Percentiles rank a stretch among this genome's conserved stretches.
These are phyloP conservation scores for Macrosteles quadrilineatus DNA, from an alignment of 1,140 invertebrate genomes.

Conservation along the genomic window DNA sequence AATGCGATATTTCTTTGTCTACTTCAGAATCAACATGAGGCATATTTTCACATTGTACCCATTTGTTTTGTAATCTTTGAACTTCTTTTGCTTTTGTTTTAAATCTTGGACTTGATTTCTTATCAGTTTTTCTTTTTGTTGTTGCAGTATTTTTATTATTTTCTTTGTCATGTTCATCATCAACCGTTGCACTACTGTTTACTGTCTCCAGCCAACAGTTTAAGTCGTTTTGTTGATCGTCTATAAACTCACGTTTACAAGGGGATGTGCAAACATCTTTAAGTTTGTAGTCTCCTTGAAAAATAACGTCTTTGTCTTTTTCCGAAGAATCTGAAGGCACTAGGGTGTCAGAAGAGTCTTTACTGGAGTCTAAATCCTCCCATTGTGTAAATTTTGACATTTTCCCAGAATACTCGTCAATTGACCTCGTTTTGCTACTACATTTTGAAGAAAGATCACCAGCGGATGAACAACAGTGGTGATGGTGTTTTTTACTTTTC, in stretches of 20 bases:
- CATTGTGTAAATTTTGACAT: constrained; percentile 29
- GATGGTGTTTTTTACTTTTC: constrained; percentile 13
- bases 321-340: constrained; percentile 15
- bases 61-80: constrained; percentile 20
- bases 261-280: neutral
- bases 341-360: constrained; percentile 11
- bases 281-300: neutral
- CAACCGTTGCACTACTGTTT: neutral
- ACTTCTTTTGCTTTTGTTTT: constrained; percentile 17
- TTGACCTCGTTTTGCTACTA: neutral
- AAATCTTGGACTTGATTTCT: constrained; percentile 16
- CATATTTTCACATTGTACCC: constrained; percentile 18
- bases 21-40: constrained; percentile 19
- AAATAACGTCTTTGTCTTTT: neutral
- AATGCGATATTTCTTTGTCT: constrained; percentile 31
- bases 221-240: neutral
- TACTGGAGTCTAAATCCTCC: constrained; percentile 27
- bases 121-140: constrained; percentile 28
- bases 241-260: neutral
- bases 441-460: neutral
- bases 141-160: constrained; percentile 11
- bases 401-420: neutral
- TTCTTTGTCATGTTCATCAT: constrained; percentile 4
- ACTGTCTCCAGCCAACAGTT: constrained; percentile 1
- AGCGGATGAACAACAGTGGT: constrained; percentile 12